Percentiles rank a stretch among this genome's conserved stretches.
These are phyloP conservation scores for Garrulus glandarius DNA, from an alignment of 2,797 vertebrate genomes.

Conservation along the genomic window DNA sequence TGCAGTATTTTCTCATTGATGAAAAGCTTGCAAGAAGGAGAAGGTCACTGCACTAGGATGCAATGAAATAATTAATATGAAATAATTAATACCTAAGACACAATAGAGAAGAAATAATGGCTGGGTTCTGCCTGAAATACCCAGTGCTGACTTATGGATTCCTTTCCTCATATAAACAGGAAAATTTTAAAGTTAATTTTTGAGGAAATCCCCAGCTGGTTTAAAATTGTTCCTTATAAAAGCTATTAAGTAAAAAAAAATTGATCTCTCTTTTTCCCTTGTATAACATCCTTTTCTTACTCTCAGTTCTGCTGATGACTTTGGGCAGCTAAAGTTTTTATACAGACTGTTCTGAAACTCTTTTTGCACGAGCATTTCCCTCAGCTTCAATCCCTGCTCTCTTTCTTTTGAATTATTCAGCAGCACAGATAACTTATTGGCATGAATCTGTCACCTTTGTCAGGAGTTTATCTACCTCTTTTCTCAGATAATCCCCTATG, in stretches of 20 bases:
- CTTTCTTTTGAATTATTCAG: conserved; percentile 44
- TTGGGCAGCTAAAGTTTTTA: neutral
- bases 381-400: neutral
- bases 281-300: neutral
- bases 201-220: neutral
- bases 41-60: conserved; percentile 33
- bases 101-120: neutral
- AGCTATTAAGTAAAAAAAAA: neutral
- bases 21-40: neutral
- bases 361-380: neutral
- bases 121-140: neutral
- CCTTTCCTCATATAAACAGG: neutral
- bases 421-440: conserved; percentile 20
- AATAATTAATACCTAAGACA: conserved; percentile 58
- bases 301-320: neutral
- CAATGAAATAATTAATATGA: conserved; percentile 65
- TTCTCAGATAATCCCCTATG: conserved; percentile 2
- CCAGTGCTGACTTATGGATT: neutral
- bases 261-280: neutral
- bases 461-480: conserved; percentile 13
- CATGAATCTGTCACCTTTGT: conserved; percentile 24
- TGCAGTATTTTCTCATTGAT: conserved; percentile 28
- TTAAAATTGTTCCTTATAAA: neutral
- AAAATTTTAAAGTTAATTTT: neutral
- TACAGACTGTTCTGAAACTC: neutral